phyloP scores from a whole-genome alignment of 2,888 invertebrate species.

The Pseudoips prasinana region DNA sequence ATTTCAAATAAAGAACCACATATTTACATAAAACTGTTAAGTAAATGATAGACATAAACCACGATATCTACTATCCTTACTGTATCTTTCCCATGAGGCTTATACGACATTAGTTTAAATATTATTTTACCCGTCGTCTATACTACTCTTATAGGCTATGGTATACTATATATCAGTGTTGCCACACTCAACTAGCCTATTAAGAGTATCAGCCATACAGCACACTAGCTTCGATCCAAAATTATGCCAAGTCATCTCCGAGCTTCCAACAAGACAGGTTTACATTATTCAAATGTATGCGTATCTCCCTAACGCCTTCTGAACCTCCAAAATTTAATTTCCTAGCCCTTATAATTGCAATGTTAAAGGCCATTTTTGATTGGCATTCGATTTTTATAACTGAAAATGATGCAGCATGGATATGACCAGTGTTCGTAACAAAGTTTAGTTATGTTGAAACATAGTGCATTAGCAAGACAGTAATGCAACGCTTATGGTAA shows the following conservation, averaged over 20 bases:
- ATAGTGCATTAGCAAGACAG: conserved; percentile 54
- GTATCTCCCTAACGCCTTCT: conserved; percentile 37
- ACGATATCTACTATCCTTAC: no score
- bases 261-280: conserved; percentile 65
- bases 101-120: no score
- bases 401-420: conserved; percentile 29
- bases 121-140: no score
- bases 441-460: conserved; percentile 57
- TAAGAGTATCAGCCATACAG: conserved; percentile 48
- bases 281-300: conserved; percentile 76
- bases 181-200: conserved; percentile 31
- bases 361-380: conserved; percentile 31
- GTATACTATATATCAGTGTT: no score
- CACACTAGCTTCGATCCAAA: conserved; percentile 48
- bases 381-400: conserved; percentile 7
- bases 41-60: no score
- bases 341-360: conserved; percentile 12
- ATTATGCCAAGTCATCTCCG: conserved; percentile 76
- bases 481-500: conserved; percentile 55
- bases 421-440: conserved; percentile 57
- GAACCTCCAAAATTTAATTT: conserved; percentile 19
- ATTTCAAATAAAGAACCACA: no score
- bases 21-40: no score
- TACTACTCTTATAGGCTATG: no score
- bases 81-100: no score